A percentile compares a stretch with the other conserved stretches of the same genome.
These are phyloP conservation scores for Cromileptes altivelis DNA, from an alignment of 2,113 vertebrate species.

Conservation along the genomic window DNA sequence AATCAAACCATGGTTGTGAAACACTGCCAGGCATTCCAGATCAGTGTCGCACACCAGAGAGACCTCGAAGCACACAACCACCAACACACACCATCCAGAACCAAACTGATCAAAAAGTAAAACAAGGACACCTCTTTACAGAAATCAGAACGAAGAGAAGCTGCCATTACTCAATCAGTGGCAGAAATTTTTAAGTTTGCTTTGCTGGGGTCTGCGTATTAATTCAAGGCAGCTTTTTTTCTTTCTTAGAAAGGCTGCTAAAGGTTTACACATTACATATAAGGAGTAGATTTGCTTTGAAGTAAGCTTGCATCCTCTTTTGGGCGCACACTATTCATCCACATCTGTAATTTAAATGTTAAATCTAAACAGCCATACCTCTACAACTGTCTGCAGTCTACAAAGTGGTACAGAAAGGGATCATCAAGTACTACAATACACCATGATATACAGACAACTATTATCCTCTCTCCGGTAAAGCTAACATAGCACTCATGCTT, in stretches of 20 bases:
- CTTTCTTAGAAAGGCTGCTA: neutral
- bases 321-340: constrained; percentile 26
- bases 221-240: constrained; percentile 17
- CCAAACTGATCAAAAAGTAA: constrained; percentile 64
- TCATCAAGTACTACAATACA: constrained; percentile 54
- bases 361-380: constrained; percentile 46
- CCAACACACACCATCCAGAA: constrained; percentile 76
- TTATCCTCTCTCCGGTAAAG: constrained; percentile 62
- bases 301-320: constrained; percentile 33
- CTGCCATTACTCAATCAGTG: constrained; percentile 18
- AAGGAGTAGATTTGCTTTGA: constrained; percentile 19
- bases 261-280: neutral
- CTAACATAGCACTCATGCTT: constrained; percentile 81
- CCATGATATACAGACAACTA: constrained; percentile 57
- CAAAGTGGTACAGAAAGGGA: constrained; percentile 47
- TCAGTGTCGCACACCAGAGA: constrained; percentile 76
- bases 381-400: constrained; percentile 54
- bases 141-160: constrained; percentile 47
- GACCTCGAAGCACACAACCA: constrained; percentile 75
- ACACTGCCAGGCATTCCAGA: constrained; percentile 78
- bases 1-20: constrained; percentile 74
- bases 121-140: constrained; percentile 55
- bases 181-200: neutral
- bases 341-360: constrained; percentile 39
- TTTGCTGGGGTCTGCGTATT: neutral